Base-by-base conservation (phyloP, 2,888 invertebrate genomes). In the Empis stercorea region DNA sequence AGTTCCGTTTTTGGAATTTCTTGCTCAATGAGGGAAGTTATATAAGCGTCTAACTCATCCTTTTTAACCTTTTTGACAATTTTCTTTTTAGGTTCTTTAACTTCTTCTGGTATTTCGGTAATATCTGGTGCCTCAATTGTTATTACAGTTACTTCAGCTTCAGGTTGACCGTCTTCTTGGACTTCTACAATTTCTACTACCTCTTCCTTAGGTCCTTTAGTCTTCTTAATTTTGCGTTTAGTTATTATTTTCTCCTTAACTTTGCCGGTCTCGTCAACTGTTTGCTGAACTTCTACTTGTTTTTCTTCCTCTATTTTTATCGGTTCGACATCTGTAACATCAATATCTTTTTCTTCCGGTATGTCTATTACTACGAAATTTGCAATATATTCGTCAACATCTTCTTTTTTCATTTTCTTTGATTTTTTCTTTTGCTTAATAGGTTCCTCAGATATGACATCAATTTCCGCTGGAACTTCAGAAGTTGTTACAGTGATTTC, bases 101-200 rank as follows among this genome's bases (percentile, higher is more conserved):
- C 62, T 10, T 30, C 11, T 61, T 7, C 56, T 61, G 15, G 14
- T 5, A 16, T 20, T 5, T 42, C 42, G 9, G 30, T 13, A 30
- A 42, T 10, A 4, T 15, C 15, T 59, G 57, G 1, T 63, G 62
- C 43, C 55, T 7, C 32, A 32, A 32, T 6, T 32, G 13, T 13
- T 13, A 64, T 11, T 66, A 65, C 9, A 74, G 65, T 48, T 39
- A 50, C 68, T 52, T 70, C 67, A 44, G 68, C 64, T 60, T 71
- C 59, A 47, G 73, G 70, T 52, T 64, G 61, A 45, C 64, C 69
- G 51, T 65, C 72, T 47, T 63, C 62, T 56, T 65, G 63, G 39
- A 61, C 61, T 49, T 61, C 71, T 36, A 65, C 59, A 46, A 70
- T 67, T 59, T 71, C 69, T 11, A 71, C 70, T 5, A 68, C 61